Evolutionary conservation across 2,113 vertebrate species (phyloP).

Genomic region (Bostrychus sinensis): DNA sequence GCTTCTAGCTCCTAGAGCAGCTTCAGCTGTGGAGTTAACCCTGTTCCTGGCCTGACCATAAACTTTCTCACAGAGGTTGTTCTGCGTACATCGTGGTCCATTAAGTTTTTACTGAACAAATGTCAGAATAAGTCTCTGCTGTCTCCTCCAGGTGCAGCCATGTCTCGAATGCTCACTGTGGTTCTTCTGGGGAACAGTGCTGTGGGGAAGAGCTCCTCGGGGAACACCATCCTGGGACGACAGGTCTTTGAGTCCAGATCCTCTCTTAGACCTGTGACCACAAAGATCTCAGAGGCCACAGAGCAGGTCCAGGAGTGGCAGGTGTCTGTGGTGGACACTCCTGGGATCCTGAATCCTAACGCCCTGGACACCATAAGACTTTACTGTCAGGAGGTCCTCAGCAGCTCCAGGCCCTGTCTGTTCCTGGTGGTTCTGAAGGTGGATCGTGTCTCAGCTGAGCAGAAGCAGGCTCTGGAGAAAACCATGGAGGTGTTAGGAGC

Average conservation of each 20-base stretch:
- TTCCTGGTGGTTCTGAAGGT: slow-evolving; percentile 19
- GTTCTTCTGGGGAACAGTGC: slow-evolving; percentile 2
- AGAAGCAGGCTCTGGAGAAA: neutral
- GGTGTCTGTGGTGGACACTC: slow-evolving; percentile 20
- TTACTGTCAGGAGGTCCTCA: neutral
- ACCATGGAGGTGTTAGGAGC: neutral
- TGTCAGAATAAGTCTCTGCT: too few relatives aligned
- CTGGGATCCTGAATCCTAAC: slow-evolving; percentile 1
- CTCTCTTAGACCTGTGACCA: neutral
- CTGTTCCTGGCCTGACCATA: too few relatives aligned
- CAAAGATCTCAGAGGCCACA: neutral
- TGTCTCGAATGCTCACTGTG: neutral
- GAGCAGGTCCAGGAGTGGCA: neutral
- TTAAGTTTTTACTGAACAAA: too few relatives aligned
- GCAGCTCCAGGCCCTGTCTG: neutral
- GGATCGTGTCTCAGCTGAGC: neutral
- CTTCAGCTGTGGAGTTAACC: too few relatives aligned
- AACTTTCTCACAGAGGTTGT: neutral
- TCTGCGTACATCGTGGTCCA: too few relatives aligned
- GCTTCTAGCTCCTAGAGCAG: too few relatives aligned
- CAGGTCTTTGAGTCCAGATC: neutral
- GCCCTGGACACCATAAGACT: neutral
- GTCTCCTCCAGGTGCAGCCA: slow-evolving; percentile 1
- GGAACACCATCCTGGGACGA: neutral
- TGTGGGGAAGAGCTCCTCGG: slow-evolving; percentile 12